Base-by-base conservation (phyloP, 2,797 vertebrate species). In the Falco berigora region DNA sequence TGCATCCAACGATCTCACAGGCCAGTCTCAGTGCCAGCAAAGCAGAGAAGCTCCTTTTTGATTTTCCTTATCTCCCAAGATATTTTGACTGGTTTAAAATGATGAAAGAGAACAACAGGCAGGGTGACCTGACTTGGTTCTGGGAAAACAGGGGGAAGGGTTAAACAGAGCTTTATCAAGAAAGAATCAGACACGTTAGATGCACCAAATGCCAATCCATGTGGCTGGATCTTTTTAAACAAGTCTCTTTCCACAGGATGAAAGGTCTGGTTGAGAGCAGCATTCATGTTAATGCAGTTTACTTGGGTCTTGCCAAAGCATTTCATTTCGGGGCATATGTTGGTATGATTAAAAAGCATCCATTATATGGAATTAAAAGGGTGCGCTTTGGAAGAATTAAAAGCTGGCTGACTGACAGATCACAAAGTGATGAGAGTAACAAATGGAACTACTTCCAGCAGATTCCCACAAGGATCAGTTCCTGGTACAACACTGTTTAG, bases 401-500 rank as follows among this genome's bases (percentile, higher is more conserved):
- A 80, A 83, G 64, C 56, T 96, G 96, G 92, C 94, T 83, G 56
- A 15, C 67, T 93, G 96, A 96, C 96, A 97, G 64, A 91, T 94
- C 5, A 14, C 92, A 76, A 84, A 82, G 81, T 71, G 56, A 71
- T 87, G 78, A 86, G 81, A 89, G 92, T 76, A 94, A 91, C 0
- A 1, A 82, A 94, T 25, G 86, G 78, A 96, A 96, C 94, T 97
- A 96, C 96, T 96, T 96, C 89, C 92, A 97, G 96, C 95, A 91
- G 96, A 96, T 95, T 96, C 96, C 96, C 96, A 96, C 96, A 96
- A 93, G 96, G 95, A 96, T 97, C 96, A 97, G 92, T 83, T 96
- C 91, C 92, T 92, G 94, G 89, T 71, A 82, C 77, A 96, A 85
- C 86, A 64, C 28, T 3, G 21, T 61, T 94, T 10, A 92, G 86